Evolutionary conservation across 2,797 vertebrate genomes (phyloP), one percentile per base, ranked within the genome.

Genomic region (Botia kubotai): DNA sequence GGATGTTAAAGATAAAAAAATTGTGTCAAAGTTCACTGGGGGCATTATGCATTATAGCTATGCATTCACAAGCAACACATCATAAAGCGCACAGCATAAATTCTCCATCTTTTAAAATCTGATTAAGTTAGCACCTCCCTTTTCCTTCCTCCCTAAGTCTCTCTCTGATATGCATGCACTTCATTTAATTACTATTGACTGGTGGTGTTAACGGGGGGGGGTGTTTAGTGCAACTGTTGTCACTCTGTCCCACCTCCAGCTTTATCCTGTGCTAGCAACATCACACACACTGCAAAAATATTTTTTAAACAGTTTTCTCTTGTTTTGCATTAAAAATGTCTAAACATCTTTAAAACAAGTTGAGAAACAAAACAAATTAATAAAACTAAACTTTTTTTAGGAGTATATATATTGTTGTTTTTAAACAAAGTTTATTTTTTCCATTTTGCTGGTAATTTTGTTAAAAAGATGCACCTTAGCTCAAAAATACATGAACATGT

Each of bases 121-220:
- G 50, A 67, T 80, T 65, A 80, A 71, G 23, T 71, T 53, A 63
- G 60, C 7, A 3, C 21, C 39, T 33, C 14, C 1, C 0, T 46
- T 16, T 39, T 21, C 36, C 6, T 16, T 52, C 60, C 68, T 53
- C 10, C 73, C 52, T 72, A 43, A 39, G 16, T 72, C 11, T 19
- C 29, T 46, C 10, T 77, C 29, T 5, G 68, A 23, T 50, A 50
- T 77, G 43, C 39, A 80, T 72, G 50, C 46, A 33, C 79, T 36
- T 63, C 55, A 82, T 83, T 76, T 67, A 33, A 83, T 82, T 63
- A 66, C 60, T 83, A 82, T 78, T 67, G 79, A 87, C 74, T 75
- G 23, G 23, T 0, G 39, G 58, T 21, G 21, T 78, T 81, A 77
- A 77, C 57, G 11, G 11, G 8, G 11, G 11, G 8, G 52, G 63